Base-by-base conservation (phyloP, 64 coral and sea anemone genomes). In the Trachythela sp. region DNA sequence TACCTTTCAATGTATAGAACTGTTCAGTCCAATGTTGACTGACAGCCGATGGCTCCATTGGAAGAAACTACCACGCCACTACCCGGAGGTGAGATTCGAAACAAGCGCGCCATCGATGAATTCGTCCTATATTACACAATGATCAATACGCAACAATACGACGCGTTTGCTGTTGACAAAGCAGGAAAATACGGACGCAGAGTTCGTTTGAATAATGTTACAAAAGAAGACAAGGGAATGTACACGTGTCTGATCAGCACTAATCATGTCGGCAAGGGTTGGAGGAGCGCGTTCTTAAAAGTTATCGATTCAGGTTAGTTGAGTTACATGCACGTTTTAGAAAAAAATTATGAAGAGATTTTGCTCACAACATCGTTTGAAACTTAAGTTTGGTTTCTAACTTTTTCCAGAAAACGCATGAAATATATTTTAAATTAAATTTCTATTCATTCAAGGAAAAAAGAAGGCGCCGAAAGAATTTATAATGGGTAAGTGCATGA, bases 21-120 rank as follows among this genome's bases (percentile, higher is more conserved):
- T 97, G 20, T 93, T 94, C 41, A 97, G 92, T 89, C 92, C 90
- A 39, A 94, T 92, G 11, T 87, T 97, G 67, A 93, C 95, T 22
- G 95, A 97, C 83, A 94, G 92, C 70, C 92, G 92, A 64, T 97
- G 95, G 95, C 59, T 97, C n/a, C 94, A 92, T 51, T 97, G 95
- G 95, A 54, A 89, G 17, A 88, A 90, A 41, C 20, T 84, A 4
- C 88, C 91, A 13, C 94, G 58, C 37, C 86, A 33, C 26, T 89
- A 89, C 9, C 92, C 94, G 11, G 31, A 94, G 13, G 27, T 90
- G 2, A 36, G 67, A 2, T 54, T 83, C 0, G 24, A 7, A 26
- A n/a, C n/a, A n/a, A 89, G 92, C 40, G 88, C 54, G 39, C 89
- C 92, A 17, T 15, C 32, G 10, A 36, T 22, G 14, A 80, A 35